phyloP scores from a whole-genome alignment of 2,888 invertebrate genomes.

The Drosophila greeni region DNA sequence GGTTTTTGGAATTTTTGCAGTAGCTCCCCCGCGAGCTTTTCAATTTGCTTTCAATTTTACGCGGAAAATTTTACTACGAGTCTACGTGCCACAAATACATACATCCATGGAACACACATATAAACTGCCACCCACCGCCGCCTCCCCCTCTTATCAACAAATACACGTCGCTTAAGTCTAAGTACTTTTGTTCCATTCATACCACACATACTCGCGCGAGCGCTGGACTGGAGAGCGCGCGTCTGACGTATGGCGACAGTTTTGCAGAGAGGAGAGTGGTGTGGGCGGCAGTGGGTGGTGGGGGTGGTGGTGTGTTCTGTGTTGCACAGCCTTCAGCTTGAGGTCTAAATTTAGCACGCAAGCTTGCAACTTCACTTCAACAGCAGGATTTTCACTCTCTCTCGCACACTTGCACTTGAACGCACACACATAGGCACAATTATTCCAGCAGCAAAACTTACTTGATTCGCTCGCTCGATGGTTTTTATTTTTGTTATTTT shows the following conservation, averaged over 20 bases:
- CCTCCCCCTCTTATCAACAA: conserved; percentile 20
- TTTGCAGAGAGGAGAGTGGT: conserved; percentile 20
- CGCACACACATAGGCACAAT: conserved; percentile 15
- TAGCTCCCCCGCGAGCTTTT: conserved; percentile 38
- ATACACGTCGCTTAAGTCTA: conserved; percentile 20
- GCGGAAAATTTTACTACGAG: conserved; percentile 70
- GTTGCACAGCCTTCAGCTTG: conserved; percentile 66
- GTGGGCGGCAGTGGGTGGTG: conserved; percentile 15
- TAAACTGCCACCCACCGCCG: conserved; percentile 33
- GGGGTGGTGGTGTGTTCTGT: conserved; percentile 55
- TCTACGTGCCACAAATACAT: conserved; percentile 57
- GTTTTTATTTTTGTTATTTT: conserved; percentile 5
- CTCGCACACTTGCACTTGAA: conserved; percentile 20
- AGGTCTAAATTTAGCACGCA: conserved; percentile 71
- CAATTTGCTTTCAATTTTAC: conserved; percentile 69
- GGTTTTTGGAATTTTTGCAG: conserved; percentile 15
- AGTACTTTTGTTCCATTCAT: conserved; percentile 72
- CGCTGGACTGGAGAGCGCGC: conserved; percentile 29
- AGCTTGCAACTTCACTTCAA: conserved; percentile 63
- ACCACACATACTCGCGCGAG: conserved; percentile 45
- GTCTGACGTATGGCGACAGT: conserved; percentile 48
- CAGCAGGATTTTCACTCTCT: conserved; percentile 55
- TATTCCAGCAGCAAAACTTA: conserved; percentile 17
- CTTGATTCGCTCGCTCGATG: conserved; percentile 30
- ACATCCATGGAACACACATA: conserved; percentile 37